A percentile compares a stretch with the other conserved stretches of the same genome.
phyloP scores from a whole-genome alignment of 2,888 invertebrate species.

The Flexamia atlantica region DNA sequence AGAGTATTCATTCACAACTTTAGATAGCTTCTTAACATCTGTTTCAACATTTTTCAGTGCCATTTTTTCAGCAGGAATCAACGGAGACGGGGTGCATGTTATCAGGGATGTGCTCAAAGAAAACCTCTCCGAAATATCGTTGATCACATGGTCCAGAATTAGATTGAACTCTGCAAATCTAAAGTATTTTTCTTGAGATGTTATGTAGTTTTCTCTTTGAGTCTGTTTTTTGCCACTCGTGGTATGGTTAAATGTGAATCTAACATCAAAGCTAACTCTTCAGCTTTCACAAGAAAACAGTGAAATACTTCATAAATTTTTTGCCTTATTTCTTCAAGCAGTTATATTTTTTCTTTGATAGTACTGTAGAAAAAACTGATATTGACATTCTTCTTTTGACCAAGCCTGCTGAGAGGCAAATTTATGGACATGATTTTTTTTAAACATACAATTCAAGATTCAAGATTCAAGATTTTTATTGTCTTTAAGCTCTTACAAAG shows the following conservation, averaged over 20 bases:
- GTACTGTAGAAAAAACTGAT: neutral
- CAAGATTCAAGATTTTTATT: too few relatives aligned
- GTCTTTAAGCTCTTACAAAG: too few relatives aligned
- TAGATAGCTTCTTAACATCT: neutral
- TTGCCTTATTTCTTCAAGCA: slow-evolving; percentile 3
- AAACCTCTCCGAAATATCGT: slow-evolving; percentile 12
- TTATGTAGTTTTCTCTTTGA: neutral
- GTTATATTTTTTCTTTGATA: neutral
- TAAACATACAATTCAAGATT: too few relatives aligned
- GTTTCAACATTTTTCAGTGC: neutral
- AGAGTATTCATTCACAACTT: neutral
- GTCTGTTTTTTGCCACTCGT: neutral
- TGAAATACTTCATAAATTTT: neutral
- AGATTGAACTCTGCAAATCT: neutral
- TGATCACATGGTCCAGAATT: slow-evolving; percentile 13
- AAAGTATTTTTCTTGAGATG: neutral
- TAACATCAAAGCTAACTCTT: neutral
- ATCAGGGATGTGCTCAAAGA: neutral
- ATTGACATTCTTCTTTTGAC: neutral
- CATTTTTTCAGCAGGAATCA: neutral
- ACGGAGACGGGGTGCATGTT: neutral
- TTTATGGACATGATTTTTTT: neutral
- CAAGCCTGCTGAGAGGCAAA: neutral
- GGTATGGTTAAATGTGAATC: neutral
- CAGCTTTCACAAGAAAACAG: neutral